A percentile compares a stretch with the other conserved stretches of the same genome.
phyloP scores from a whole-genome alignment of 2,888 invertebrate species.

The Chrysotoxum bicinctum region DNA sequence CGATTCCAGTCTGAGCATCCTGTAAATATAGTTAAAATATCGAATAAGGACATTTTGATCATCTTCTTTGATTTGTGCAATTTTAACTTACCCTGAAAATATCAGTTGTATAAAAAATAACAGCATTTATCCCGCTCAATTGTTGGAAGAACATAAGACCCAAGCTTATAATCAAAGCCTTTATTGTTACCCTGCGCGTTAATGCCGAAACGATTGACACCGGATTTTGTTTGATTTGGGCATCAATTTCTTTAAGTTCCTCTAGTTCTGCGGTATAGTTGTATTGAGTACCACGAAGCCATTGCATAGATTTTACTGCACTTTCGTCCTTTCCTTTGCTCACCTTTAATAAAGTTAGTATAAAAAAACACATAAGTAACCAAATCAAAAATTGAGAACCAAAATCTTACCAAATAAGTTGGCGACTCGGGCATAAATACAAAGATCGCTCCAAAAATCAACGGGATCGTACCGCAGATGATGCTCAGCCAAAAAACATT shows the following conservation, averaged over 20 bases:
- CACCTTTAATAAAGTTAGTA: conserved; percentile 74
- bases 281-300: conserved; percentile 88
- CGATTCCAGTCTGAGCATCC: conserved; percentile 82
- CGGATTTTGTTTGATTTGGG: conserved; percentile 82
- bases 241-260: conserved; percentile 84
- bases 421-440: conserved; percentile 95
- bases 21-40: conserved; percentile 59
- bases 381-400: background rate
- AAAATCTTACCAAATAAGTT: conserved; percentile 84
- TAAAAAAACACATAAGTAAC: background rate
- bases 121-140: conserved; percentile 91
- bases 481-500: conserved; percentile 78
- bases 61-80: background rate
- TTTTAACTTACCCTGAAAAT: conserved; percentile 88
- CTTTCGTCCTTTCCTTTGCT: conserved; percentile 84
- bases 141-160: conserved; percentile 95
- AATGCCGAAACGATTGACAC: conserved; percentile 84
- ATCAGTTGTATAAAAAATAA: conserved; percentile 89
- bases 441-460: conserved; percentile 87
- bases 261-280: conserved; percentile 86
- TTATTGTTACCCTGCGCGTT: conserved; percentile 84
- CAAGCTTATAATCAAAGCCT: conserved; percentile 87
- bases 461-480: conserved; percentile 81
- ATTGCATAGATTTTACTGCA: conserved; percentile 87
- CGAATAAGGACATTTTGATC: background rate